Percentiles rank a stretch among this genome's conserved stretches.
These are phyloP conservation scores for Athetis lepigone DNA, from an alignment of 2,888 invertebrate species.

Conservation along the genomic window DNA sequence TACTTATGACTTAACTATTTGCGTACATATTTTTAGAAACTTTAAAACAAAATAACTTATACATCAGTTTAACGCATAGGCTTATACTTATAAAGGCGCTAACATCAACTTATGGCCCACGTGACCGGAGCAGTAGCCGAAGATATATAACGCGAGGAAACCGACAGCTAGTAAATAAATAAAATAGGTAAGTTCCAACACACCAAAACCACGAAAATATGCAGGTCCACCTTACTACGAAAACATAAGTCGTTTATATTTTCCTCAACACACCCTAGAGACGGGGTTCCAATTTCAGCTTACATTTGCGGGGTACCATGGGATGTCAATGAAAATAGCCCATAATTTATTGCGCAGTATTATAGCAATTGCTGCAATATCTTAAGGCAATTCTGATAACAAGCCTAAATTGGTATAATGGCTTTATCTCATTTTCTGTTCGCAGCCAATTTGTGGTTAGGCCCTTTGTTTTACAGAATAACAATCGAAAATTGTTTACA, in stretches of 20 bases:
- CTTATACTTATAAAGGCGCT: no score
- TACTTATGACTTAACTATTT: no score
- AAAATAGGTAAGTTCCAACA: no score
- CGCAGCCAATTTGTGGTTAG: constrained; percentile 48
- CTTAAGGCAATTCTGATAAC: constrained; percentile 48
- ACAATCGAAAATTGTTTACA: constrained; percentile 36
- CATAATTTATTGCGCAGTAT: constrained; percentile 25
- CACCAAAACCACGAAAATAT: background rate
- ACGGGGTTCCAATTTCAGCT: background rate
- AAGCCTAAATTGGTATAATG: constrained; percentile 57
- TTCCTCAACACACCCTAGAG: background rate
- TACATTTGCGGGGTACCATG: background rate
- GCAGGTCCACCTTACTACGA: background rate
- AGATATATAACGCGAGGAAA: no score
- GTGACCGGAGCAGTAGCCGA: no score
- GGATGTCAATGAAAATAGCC: constrained; percentile 24
- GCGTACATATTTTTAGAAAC: no score
- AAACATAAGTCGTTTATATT: background rate
- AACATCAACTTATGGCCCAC: no score
- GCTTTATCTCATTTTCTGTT: constrained; percentile 54
- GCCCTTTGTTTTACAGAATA: constrained; percentile 41
- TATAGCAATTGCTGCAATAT: constrained; percentile 49
- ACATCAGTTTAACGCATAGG: no score
- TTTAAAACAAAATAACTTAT: no score
- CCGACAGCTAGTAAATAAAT: no score